Evolutionary conservation across 2,113 vertebrate species (phyloP), one percentile per base, ranked within the genome.

Genomic region (Mesocricetus auratus): DNA sequence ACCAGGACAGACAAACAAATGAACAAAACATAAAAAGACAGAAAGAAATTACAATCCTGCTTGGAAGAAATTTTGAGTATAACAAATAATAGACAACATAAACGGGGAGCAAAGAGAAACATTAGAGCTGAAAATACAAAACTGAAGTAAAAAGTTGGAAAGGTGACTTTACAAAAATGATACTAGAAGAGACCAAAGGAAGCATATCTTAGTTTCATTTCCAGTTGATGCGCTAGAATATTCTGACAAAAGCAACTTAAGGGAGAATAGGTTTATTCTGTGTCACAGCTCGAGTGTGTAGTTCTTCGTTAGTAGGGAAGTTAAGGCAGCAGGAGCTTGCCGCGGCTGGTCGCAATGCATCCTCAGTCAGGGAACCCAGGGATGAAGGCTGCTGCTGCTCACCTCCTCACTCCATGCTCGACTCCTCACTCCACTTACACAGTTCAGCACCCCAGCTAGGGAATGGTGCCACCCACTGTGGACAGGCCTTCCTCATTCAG

Each of bases 71-170:
- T 13, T 66, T 47, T 68, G 17, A 58, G 16, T 79, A 79, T 45
- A 4, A 66, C 74, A 94, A 74, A 42, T 16, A 71, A 31, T 42
- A 47, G 45, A 87, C 45, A 68, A 45, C 53, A 56, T 47, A 74
- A 77, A 75, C 26, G 60, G 87, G 78, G 90, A 33, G 33, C 26
- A 81, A 64, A 64, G 11, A 56, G 33, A 93, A 95, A 77, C 53
- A 60, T 93, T 96, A 93, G 74, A 94, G 56, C 21, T 85, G n/a
- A 83, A 78, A 91, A 86, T 45, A 50, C 11, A 86, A 68, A 50
- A 12, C 42, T 47, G 42, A 86, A 66, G 66, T 45, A 56, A 56
- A 86, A 86, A 60, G 68, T 10, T 56, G 33, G 77, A 60, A 3
- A 5, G 21, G 33, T 45, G 33, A 17, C 10, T 22, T 88, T 22